These are phyloP conservation scores for Margaritifera margaritifera DNA, from an alignment of 2,888 invertebrate species.

Conservation along the genomic window DNA sequence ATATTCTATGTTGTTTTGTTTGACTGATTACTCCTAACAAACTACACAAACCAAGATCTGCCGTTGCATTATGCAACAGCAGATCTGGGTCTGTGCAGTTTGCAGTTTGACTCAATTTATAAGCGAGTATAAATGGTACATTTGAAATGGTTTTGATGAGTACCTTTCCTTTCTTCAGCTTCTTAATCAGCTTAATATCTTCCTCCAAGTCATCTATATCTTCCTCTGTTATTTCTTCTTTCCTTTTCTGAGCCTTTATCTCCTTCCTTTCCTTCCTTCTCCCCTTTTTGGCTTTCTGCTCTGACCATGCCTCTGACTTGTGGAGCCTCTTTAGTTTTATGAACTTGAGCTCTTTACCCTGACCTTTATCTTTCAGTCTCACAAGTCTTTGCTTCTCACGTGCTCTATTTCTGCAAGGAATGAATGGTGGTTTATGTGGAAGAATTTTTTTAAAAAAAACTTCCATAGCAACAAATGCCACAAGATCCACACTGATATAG, in stretches of 20 bases:
- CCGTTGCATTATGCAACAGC: too few species aligned
- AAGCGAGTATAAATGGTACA: not conserved
- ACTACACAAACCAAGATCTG: too few species aligned
- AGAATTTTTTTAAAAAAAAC: not conserved
- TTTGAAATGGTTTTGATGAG: not conserved
- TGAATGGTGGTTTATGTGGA: too few species aligned
- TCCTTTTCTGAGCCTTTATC: conserved; percentile 73
- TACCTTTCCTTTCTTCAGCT: conserved; percentile 87
- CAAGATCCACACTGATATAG: too few species aligned
- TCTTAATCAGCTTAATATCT: conserved; percentile 89
- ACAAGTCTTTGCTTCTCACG: conserved; percentile 83
- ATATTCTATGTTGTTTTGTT: too few species aligned
- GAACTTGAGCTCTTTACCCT: too few species aligned
- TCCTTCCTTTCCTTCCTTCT: conserved; percentile 79
- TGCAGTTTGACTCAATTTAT: not conserved
- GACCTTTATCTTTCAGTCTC: conserved; percentile 82
- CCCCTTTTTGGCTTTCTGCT: conserved; percentile 82
- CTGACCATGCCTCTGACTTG: conserved; percentile 74
- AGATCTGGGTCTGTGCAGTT: too few species aligned
- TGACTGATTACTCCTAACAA: too few species aligned
- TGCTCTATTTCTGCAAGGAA: conserved; percentile 78
- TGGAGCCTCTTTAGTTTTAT: conserved; percentile 34
- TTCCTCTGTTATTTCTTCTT: conserved; percentile 74
- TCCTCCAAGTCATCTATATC: conserved; percentile 71
- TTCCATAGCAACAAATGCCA: too few species aligned